Conservation (phyloP, 2,888 invertebrate genomes). For the Dryadula phaetusa region DNA sequence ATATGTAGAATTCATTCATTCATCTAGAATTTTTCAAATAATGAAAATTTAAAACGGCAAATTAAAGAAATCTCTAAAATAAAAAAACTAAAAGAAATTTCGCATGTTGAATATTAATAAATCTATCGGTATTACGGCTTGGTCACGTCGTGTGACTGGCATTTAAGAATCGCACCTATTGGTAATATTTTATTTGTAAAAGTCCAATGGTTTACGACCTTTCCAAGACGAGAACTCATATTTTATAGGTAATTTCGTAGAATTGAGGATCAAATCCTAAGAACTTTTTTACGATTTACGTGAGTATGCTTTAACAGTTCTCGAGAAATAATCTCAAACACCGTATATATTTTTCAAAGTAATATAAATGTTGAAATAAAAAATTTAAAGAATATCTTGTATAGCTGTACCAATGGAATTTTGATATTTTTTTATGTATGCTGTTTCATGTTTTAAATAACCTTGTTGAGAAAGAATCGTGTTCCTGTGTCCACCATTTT, state of each 20-base stretch:
- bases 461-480: too few relatives aligned
- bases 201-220: constrained; percentile 64
- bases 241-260: constrained; percentile 67
- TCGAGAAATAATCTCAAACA: constrained; percentile 33
- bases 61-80: constrained; percentile 10
- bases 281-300: constrained; percentile 60
- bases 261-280: constrained; percentile 59
- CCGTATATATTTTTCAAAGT: constrained; percentile 9
- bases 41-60: constrained; percentile 5
- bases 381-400: not conserved
- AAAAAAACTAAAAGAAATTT: constrained; percentile 20
- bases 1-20: too few relatives aligned
- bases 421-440: not conserved
- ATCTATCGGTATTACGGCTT: constrained; percentile 43
- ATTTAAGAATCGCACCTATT: constrained; percentile 57
- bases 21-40: not conserved
- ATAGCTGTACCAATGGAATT: not conserved
- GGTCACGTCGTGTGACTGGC: constrained; percentile 55
- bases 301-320: constrained; percentile 41
- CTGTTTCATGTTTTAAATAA: not conserved
- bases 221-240: constrained; percentile 65
- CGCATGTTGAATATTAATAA: constrained; percentile 38
- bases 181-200: constrained; percentile 46
- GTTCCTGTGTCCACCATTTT: too few relatives aligned
- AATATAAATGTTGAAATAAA: not conserved